A percentile compares a stretch with the other conserved stretches of the same genome.
These are phyloP conservation scores for Sander vitreus DNA, from an alignment of 2,113 vertebrate species.

Conservation along the genomic window DNA sequence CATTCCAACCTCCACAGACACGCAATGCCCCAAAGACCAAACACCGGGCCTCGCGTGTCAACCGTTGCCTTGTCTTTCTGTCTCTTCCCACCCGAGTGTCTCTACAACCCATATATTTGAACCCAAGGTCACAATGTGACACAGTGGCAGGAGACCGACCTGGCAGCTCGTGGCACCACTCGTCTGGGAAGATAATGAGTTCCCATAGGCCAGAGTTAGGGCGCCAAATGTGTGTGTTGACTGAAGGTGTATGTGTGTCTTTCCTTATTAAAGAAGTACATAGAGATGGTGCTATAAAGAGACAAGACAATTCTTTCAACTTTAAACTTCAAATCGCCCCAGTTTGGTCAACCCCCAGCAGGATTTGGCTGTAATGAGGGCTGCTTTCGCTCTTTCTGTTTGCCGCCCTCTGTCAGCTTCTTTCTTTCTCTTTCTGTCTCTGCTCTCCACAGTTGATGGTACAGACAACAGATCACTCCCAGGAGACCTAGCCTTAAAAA, in stretches of 20 bases:
- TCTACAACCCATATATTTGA: constrained; percentile 28
- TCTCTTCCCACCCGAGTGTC: constrained; percentile 29
- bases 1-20: constrained; percentile 34
- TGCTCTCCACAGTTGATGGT: constrained; percentile 63
- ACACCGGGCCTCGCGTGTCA: neutral
- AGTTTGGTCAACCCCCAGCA: constrained; percentile 72
- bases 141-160: constrained; percentile 62
- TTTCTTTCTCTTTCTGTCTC: constrained; percentile 55
- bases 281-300: constrained; percentile 48
- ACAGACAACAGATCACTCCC: constrained; percentile 79
- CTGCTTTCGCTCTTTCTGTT: constrained; percentile 57
- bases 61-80: constrained; percentile 6
- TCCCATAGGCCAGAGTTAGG: constrained; percentile 77
- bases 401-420: constrained; percentile 71
- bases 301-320: constrained; percentile 66
- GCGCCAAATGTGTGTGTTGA: constrained; percentile 17
- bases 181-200: constrained; percentile 83
- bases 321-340: constrained; percentile 71
- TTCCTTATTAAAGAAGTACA: constrained; percentile 68
- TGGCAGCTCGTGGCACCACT: constrained; percentile 58
- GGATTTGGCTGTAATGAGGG: constrained; percentile 78
- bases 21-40: constrained; percentile 21
- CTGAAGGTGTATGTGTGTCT: constrained; percentile 25
- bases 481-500: constrained; percentile 72
- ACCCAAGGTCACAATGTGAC: constrained; percentile 49